These are phyloP conservation scores for Bursaphelenchus mucronatus DNA, from an alignment of 1,140 invertebrate genomes.

Conservation along the genomic window DNA sequence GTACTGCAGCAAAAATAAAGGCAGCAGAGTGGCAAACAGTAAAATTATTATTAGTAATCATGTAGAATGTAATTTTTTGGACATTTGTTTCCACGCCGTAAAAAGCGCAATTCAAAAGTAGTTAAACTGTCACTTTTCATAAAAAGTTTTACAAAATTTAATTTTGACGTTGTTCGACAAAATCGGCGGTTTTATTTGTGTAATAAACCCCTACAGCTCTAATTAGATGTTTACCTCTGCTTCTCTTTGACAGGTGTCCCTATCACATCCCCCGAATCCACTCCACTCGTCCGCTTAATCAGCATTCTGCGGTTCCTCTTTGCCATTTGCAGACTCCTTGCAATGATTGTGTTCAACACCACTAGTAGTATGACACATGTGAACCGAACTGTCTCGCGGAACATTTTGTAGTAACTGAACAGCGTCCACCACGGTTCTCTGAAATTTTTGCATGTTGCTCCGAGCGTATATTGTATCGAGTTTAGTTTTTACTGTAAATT, in stretches of 20 bases:
- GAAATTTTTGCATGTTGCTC: constrained; percentile 3
- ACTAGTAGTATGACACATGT: constrained; percentile 50
- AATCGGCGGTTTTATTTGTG: no score
- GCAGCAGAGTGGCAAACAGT: no score
- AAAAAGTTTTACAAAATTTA: no score
- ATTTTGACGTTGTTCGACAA: no score
- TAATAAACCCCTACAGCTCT: not conserved
- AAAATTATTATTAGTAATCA: no score
- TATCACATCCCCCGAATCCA: constrained; percentile 12
- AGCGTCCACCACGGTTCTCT: constrained; percentile 53
- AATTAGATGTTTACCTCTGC: not conserved
- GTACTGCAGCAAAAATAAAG: no score
- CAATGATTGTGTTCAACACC: constrained; percentile 47
- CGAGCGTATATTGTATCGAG: no score
- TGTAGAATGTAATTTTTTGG: no score
- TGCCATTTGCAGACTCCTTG: constrained; percentile 47
- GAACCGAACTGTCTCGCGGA: constrained; percentile 48
- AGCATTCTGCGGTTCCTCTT: constrained; percentile 51
- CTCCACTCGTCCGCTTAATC: constrained; percentile 45
- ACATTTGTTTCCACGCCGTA: no score
- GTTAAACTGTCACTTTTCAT: no score
- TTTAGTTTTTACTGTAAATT: no score
- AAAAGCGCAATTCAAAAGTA: no score
- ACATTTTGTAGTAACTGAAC: constrained; percentile 57
- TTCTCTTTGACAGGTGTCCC: constrained; percentile 21